phyloP scores from a whole-genome alignment of 2,113 vertebrate species.

The Myotis brandtii region DNA sequence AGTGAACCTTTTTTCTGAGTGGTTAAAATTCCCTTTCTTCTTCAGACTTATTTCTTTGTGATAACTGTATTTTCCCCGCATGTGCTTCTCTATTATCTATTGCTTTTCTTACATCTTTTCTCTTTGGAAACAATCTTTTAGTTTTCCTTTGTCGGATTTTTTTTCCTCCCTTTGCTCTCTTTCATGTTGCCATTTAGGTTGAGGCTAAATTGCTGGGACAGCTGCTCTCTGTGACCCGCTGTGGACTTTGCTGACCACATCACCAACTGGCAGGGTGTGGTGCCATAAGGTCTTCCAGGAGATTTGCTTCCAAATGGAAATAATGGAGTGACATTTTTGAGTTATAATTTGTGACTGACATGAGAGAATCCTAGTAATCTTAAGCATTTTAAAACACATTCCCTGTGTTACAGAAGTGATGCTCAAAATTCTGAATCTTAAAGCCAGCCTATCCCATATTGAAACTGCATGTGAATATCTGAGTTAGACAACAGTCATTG shows the following conservation, averaged over 20 bases:
- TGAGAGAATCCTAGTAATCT: constrained; percentile 32
- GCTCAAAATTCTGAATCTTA: constrained; percentile 34
- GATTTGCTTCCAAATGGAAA: constrained; percentile 61
- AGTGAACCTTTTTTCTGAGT: constrained; percentile 15
- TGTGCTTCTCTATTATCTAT: not conserved
- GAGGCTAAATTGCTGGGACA: constrained; percentile 54
- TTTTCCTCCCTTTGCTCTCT: not conserved
- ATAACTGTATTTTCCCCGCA: not conserved
- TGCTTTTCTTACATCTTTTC: not conserved
- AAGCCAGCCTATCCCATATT: not conserved
- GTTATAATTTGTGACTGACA: constrained; percentile 44
- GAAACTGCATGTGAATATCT: not conserved
- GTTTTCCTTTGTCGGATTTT: not conserved
- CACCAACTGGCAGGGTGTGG: constrained; percentile 66
- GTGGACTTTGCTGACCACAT: constrained; percentile 57
- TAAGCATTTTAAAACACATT: constrained; percentile 20
- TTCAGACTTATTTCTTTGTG: constrained; percentile 39
- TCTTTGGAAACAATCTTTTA: constrained; percentile 26
- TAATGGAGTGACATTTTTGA: constrained; percentile 45
- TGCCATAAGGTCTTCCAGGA: constrained; percentile 23
- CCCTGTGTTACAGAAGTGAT: not conserved
- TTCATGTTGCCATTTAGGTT: not conserved
- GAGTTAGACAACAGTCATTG: not conserved
- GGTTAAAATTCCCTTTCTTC: constrained; percentile 61
- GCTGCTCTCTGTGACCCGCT: constrained; percentile 54